A percentile compares a stretch with the other conserved stretches of the same genome.
phyloP scores from a whole-genome alignment of 2,888 invertebrate genomes.

The Mesorhabditis spiculigera region DNA sequence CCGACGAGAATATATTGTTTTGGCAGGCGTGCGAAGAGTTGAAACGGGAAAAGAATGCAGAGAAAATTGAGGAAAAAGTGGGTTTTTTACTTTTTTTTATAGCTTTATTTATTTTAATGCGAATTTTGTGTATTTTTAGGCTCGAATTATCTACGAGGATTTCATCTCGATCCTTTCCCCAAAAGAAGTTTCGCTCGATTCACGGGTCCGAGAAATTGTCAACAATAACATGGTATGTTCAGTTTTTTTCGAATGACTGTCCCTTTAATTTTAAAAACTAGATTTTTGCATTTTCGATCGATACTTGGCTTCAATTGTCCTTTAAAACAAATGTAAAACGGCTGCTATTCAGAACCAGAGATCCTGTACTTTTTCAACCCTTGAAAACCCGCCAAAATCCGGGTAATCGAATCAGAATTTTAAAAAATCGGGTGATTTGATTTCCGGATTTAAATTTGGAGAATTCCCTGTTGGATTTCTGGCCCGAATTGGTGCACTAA shows the following conservation, averaged over 20 bases:
- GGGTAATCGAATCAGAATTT: too few species aligned
- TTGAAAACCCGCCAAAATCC: too few species aligned
- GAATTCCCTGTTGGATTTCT: too few species aligned
- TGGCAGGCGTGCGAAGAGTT: conserved; percentile 51
- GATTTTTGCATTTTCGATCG: neutral
- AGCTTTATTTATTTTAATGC: neutral
- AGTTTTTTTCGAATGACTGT: neutral
- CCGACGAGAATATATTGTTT: conserved; percentile 57
- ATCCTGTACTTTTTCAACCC: too few species aligned
- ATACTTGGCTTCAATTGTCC: neutral
- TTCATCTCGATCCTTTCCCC: conserved; percentile 99
- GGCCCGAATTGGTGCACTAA: too few species aligned
- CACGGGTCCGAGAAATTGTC: conserved; percentile 92
- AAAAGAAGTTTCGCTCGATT: conserved; percentile 96
- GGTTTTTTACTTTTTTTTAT: conserved; percentile 7
- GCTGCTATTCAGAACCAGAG: too few species aligned
- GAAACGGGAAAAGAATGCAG: conserved; percentile 82
- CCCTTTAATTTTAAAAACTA: too few species aligned
- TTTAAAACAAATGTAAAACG: neutral
- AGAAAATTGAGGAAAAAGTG: conserved; percentile 83
- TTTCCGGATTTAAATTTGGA: too few species aligned
- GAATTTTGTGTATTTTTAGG: conserved; percentile 60
- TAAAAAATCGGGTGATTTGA: too few species aligned
- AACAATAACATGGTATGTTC: conserved; percentile 86
- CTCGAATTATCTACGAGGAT: conserved; percentile 95